Base-by-base conservation (phyloP, 2,113 vertebrate genomes). In the Passer montanus region DNA sequence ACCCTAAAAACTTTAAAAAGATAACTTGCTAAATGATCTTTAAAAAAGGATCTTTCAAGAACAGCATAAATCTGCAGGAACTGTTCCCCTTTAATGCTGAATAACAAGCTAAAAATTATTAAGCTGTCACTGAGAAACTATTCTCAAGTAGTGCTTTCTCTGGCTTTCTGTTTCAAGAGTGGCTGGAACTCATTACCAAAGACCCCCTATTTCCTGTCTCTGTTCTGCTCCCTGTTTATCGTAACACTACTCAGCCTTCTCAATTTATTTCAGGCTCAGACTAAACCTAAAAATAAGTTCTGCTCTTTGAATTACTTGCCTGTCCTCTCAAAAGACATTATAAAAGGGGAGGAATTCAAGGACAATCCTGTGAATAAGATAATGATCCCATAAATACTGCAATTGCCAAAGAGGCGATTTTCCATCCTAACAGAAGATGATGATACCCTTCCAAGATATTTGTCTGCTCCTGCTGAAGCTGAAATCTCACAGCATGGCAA, bases 151-250 rank as follows among this genome's bases (percentile, higher is more conserved):
- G 97, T 96, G 97, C 97, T 81, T 96, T 72, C 96, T 89, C 97
- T 96, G 97, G 97, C 97, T 98, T 95, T 98, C 91, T 97, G 96
- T 96, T 98, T 97, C 97, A 97, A 97, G 96, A 95, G 97, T 96
- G 97, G 94, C 98, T 98, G 98, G 98, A 98, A 98, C 96, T 98
- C 98, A 98, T 98, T 98, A 98, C 93, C 17, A 88, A 97, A 97
- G 98, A 98, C 98, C 98, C 98, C 96, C 68, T 96, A 97, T 97
- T 98, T 98, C 98, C 98, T 98, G 98, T 98, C 97, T 97, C 97
- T 72, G 91, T 96, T 96, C 89, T 94, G 74, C 95, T 97, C 95
- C 58, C 92, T 97, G 93, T 97, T 97, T 98, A 97, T 95, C 59
- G 55, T 96, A 94, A 91, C 94, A 91, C 95, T 97, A 90, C 95